phyloP scores from a whole-genome alignment of 2,113 vertebrate genomes.

The Butastur rufipennis region DNA sequence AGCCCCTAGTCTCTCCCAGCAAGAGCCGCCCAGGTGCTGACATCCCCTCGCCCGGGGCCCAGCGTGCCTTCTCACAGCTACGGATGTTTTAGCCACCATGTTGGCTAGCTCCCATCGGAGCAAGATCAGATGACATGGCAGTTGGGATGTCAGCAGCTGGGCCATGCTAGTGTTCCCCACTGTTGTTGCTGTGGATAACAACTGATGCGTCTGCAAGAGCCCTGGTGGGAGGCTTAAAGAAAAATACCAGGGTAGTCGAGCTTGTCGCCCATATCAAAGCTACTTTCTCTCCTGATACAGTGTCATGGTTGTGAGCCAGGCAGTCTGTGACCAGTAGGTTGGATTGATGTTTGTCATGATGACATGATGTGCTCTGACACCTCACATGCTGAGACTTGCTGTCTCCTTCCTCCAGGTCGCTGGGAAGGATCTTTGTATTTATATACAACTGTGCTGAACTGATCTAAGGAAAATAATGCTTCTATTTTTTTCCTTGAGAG shows the following conservation, averaged over 20 bases:
- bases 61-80: neutral
- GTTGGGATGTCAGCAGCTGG: neutral
- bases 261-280: neutral
- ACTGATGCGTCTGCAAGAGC: neutral
- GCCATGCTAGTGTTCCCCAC: neutral
- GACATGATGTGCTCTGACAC: neutral
- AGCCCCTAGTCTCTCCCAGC: too few species aligned
- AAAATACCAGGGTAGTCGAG: neutral
- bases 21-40: neutral
- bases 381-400: neutral
- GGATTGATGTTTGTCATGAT: neutral
- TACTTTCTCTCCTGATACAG: neutral
- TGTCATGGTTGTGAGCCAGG: neutral
- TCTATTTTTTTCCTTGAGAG: neutral
- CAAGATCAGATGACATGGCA: neutral
- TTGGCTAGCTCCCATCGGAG: neutral
- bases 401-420: neutral
- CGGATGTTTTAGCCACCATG: neutral
- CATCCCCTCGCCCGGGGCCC: neutral
- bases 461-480: neutral
- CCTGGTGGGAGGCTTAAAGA: neutral
- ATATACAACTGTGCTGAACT: neutral
- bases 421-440: neutral
- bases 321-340: neutral
- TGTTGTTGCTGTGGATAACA: neutral